Percentiles rank a stretch among this genome's conserved stretches.
Evolutionary conservation across 1,140 invertebrate species (phyloP).

Genomic region (Heliconius hewitsoni): DNA sequence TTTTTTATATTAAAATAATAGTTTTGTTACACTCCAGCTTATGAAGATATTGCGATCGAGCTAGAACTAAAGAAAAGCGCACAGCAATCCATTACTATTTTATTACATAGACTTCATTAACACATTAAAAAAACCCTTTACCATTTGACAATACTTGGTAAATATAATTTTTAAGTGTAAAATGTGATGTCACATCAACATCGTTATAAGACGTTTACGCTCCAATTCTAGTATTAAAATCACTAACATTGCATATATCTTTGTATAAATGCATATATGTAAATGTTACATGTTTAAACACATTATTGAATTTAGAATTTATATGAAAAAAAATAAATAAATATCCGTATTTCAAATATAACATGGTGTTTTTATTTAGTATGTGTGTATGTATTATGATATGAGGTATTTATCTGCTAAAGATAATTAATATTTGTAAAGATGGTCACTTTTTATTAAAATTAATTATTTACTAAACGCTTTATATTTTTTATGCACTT

Average conservation of each 20-base stretch:
- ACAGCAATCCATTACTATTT: constrained; percentile 61
- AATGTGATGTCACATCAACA: constrained; percentile 69
- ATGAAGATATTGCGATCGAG: constrained; percentile 59
- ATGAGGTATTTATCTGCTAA: neutral
- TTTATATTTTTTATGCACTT: no score
- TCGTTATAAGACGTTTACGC: constrained; percentile 75
- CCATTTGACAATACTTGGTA: constrained; percentile 80
- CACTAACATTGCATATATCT: constrained; percentile 81
- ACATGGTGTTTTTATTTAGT: constrained; percentile 64
- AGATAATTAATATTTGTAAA: no score
- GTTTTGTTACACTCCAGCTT: constrained; percentile 37
- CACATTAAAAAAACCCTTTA: constrained; percentile 58
- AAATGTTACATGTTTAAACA: constrained; percentile 82
- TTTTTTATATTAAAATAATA: constrained; percentile 26
- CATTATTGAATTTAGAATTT: constrained; percentile 82
- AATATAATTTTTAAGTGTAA: constrained; percentile 78
- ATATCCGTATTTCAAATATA: constrained; percentile 82
- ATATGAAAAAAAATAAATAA: constrained; percentile 81
- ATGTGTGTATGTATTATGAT: neutral
- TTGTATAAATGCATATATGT: constrained; percentile 82
- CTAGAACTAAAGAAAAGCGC: constrained; percentile 70
- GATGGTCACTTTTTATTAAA: no score
- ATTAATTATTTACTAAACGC: no score
- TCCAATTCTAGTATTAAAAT: constrained; percentile 79
- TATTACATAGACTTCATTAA: constrained; percentile 46